Percentiles rank a stretch among this genome's conserved stretches.
Evolutionary conservation across 2,113 vertebrate genomes (phyloP).

Genomic region (Stegostoma tigrinum): DNA sequence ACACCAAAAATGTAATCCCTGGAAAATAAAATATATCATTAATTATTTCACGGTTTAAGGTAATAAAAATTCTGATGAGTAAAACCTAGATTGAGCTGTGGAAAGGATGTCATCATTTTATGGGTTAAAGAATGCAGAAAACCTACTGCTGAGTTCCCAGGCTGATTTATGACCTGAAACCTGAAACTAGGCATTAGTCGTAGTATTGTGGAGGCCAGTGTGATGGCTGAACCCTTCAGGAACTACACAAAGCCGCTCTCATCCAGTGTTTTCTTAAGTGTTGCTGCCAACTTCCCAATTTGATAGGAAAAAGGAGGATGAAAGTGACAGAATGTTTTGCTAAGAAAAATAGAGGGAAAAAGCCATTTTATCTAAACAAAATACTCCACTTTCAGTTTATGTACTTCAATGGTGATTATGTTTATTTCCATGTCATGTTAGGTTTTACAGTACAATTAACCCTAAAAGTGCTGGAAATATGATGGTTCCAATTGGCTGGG

Average conservation of each 20-base stretch:
- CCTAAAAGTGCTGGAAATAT: not conserved
- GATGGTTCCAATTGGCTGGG: not conserved
- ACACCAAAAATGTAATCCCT: not conserved
- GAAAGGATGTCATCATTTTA: not conserved
- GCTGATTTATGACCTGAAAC: conserved; percentile 28
- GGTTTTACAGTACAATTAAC: conserved; percentile 3
- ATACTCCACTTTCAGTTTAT: conserved; percentile 32
- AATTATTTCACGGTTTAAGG: not conserved
- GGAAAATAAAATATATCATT: conserved; percentile 29
- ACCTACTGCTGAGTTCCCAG: conserved; percentile 8
- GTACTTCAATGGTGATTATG: conserved; percentile 18
- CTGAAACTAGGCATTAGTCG: not conserved
- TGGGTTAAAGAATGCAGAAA: not conserved
- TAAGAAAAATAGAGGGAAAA: conserved; percentile 34
- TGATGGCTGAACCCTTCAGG: conserved; percentile 11
- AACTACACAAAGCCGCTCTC: conserved; percentile 8
- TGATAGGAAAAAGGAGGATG: conserved; percentile 37
- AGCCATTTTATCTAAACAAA: conserved; percentile 31
- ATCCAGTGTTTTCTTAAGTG: conserved; percentile 34
- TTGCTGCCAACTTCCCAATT: conserved; percentile 24
- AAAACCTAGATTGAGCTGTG: not conserved
- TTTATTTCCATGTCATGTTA: conserved; percentile 17
- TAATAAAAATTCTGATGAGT: conserved; percentile 25
- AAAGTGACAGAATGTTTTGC: conserved; percentile 33
- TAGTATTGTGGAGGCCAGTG: conserved; percentile 1